Evolutionary conservation across 2,797 vertebrate genomes (phyloP), one percentile per base, ranked within the genome.

Genomic region (Enteromius radiatus): DNA sequence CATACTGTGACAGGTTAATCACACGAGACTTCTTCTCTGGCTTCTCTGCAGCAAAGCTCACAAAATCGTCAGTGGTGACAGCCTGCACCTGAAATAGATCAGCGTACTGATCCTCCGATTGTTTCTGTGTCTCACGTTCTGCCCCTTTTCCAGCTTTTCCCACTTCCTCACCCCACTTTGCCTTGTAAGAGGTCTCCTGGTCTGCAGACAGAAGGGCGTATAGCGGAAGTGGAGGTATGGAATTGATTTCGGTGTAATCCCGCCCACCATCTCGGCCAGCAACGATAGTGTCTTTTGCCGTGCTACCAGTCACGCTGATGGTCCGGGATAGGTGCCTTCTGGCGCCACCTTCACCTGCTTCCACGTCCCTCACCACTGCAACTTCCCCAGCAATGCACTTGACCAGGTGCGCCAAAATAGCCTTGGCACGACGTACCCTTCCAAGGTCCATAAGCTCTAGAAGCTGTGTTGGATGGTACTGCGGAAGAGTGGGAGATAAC

Each of bases 371-470:
- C 86, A 99, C 97, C 88, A 99, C 92, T 14, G 98, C 98, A 61
- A 99, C 97, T 92, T 99, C 98, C 21, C 98, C 98, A 0, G 98
- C 98, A 21, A 99, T 98, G 81, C 98, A 99, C 89, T 99, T 99
- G 8, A 99, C 98, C 91, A 99, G 94, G 90, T 99, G 98, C 0
- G 98, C 97, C 0, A 99, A 94, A 85, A 99, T 99, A 87, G 98
- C 98, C 95, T 99, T 99, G 78, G 98, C 98, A 68, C 98, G 93
- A 45, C 98, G 95, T 88, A 98, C 96, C 90, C 96, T 98, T 69
- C 98, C 98, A 86, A 99, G 92, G 87, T 99, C 98, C 98, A 99
- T 99, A 85, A 99, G 93, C 89, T 99, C 98, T 79, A 99, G 89
- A 61, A 99, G 92, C 78, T 99, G 98, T 1, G 97, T 99, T 69